Evolutionary conservation across 2,888 invertebrate species (phyloP).

Genomic region (Pammene aurita): DNA sequence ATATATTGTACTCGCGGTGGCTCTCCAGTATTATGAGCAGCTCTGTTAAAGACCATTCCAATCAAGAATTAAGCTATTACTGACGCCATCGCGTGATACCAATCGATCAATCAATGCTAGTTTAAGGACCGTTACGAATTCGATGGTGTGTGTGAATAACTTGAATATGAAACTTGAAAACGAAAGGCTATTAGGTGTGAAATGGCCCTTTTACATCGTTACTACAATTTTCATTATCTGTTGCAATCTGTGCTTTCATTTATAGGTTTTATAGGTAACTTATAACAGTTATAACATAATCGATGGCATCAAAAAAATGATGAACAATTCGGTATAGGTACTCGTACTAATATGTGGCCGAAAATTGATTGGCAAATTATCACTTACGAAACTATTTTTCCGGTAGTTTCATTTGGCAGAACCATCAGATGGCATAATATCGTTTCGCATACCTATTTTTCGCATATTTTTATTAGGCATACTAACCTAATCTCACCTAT

Average conservation of each 20-base stretch:
- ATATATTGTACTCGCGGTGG: too few species aligned
- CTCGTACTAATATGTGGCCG: too few species aligned
- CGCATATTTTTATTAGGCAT: too few species aligned
- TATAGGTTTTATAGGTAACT: too few species aligned
- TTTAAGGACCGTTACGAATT: constrained; percentile 7
- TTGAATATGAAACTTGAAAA: constrained; percentile 3
- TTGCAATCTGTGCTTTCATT: background rate
- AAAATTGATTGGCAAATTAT: too few species aligned
- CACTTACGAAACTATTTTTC: too few species aligned
- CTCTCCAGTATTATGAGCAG: too few species aligned
- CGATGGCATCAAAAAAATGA: background rate
- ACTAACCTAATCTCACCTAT: too few species aligned
- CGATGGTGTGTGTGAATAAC: constrained; percentile 4
- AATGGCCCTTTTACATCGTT: constrained; percentile 21
- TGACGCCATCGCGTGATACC: background rate
- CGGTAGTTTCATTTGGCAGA: too few species aligned
- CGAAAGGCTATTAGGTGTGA: constrained; percentile 12
- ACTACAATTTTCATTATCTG: background rate
- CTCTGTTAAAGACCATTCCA: too few species aligned
- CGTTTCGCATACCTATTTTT: too few species aligned
- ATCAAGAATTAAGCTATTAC: constrained; percentile 6
- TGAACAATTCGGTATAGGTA: too few species aligned
- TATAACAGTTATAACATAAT: background rate
- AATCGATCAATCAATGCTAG: constrained; percentile 15
- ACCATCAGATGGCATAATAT: background rate